Evolutionary conservation across 2,797 vertebrate genomes (phyloP).

Genomic region (Urocyon cinereoargenteus): DNA sequence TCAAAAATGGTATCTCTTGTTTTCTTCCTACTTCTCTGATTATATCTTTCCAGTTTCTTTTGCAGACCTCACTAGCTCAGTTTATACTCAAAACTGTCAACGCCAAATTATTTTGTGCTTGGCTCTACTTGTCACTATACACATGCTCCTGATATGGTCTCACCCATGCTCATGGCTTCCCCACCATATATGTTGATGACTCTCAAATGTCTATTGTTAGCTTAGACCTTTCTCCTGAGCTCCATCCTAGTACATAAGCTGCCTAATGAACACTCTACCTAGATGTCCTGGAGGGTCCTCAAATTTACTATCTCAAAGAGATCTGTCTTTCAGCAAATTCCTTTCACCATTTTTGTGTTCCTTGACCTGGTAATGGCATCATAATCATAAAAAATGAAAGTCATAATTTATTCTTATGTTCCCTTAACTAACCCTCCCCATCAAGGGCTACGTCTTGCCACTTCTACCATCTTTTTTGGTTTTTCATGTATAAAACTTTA

Average conservation of each 20-base stretch:
- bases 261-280: background rate
- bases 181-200: background rate
- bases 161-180: background rate
- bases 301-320: background rate
- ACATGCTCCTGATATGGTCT: background rate
- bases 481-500: background rate
- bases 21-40: constrained; percentile 2
- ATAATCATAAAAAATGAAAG: constrained; percentile 27
- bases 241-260: background rate
- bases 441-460: background rate
- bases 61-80: background rate
- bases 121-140: background rate
- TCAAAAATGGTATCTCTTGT: background rate
- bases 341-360: background rate
- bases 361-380: background rate
- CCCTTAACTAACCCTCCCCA: background rate
- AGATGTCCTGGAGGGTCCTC: background rate
- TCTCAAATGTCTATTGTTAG: background rate
- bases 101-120: background rate
- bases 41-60: background rate
- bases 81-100: background rate
- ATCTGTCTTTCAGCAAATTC: background rate
- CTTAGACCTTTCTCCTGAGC: background rate
- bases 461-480: background rate
- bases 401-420: background rate